Evolutionary conservation across 2,888 invertebrate species (phyloP), one percentile per base, ranked within the genome.

Genomic region (Pyrgus malvae): DNA sequence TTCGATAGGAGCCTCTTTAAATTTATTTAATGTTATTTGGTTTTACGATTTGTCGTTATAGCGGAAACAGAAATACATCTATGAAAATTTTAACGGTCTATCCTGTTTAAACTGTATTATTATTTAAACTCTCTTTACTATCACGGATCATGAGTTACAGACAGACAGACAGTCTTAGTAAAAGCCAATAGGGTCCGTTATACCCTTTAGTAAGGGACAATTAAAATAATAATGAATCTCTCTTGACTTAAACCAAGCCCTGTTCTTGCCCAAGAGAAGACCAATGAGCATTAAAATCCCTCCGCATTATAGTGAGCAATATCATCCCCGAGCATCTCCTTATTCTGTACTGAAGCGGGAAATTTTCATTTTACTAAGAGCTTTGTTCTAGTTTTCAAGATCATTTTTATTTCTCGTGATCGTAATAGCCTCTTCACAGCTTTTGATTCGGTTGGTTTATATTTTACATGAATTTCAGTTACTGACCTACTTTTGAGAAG

Each of bases 211-310:
- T n/a, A n/a, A 21, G 21, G 3, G 3, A 21, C 3, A 21, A 21
- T 21, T 21, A 21, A 21, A 6, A 21, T 21, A 21, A 35, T 16
- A 3, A 3, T 14, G 16, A 8, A 29, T 11, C 33, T 6, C 25
- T 9, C n/a, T 12, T 11, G 11, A 6, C 29, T 45, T 45, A 21
- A 14, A 38, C 45, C 50, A 50, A 8, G 27, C 16, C 5, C 16
- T 1, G 9, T 29, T 44, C 51, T 37, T 44, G 19, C 19, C 51
- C 16, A 44, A 37, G 44, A 51, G 51, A 51, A 35, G 25, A 44
- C 58, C 54, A 55, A 55, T 56, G 56, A 55, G 45, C 58, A 54
- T 56, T 60, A 58, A 60, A 56, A 54, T 51, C 55, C 48, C 46
- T 56, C 53, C 55, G 48, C 40, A 48, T 51, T 55, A 44, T 54